phyloP scores from a whole-genome alignment of 2,888 invertebrate species.

The Tholera decimalis region DNA sequence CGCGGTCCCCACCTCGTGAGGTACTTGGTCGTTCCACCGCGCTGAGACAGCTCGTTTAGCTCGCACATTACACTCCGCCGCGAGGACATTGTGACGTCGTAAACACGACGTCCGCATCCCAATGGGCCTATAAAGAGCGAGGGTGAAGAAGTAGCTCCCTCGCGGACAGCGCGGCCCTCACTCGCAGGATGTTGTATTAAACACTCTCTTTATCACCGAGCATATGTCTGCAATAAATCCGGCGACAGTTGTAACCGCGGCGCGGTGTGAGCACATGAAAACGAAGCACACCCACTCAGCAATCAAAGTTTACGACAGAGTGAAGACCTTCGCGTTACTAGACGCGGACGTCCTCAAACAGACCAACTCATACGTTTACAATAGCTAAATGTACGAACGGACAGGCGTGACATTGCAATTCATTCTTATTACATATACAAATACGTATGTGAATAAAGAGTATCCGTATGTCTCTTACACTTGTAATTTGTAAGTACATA shows the following conservation, averaged over 20 bases:
- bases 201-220: not conserved
- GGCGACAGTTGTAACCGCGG: slow-evolving; percentile 3
- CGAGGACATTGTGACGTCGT: slow-evolving; percentile 11
- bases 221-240: slow-evolving; percentile 6
- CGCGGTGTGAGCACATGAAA: not conserved
- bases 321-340: slow-evolving; percentile 30
- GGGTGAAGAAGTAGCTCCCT: not conserved
- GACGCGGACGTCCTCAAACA: slow-evolving; percentile 9
- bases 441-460: no score
- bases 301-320: slow-evolving; percentile 37
- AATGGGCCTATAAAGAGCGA: slow-evolving; percentile 9
- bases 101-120: slow-evolving; percentile 9
- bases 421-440: no score
- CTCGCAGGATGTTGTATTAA: not conserved
- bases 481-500: no score
- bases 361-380: slow-evolving; percentile 11
- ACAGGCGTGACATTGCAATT: no score
- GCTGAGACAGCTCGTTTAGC: slow-evolving; percentile 4
- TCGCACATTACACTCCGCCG: slow-evolving; percentile 12
- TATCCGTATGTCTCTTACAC: no score
- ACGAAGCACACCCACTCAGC: slow-evolving; percentile 10
- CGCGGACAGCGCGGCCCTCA: not conserved
- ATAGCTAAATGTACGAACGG: not conserved
- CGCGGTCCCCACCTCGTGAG: no score
- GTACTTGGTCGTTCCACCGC: not conserved